phyloP scores from a whole-genome alignment of 2,888 invertebrate genomes.

The Bombylius major region DNA sequence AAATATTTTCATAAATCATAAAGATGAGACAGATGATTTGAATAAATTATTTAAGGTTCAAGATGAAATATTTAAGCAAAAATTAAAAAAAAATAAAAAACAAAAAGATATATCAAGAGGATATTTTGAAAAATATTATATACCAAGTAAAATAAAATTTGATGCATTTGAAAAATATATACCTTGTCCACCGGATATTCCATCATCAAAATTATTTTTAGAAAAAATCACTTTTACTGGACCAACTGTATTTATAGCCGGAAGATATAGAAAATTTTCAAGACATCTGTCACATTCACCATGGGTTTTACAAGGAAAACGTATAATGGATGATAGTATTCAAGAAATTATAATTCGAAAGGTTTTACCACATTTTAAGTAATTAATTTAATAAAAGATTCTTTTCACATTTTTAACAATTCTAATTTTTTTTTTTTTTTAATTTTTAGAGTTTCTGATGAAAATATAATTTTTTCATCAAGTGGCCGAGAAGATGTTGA shows the following conservation, averaged over 20 bases:
- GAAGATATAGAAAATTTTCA: conserved; percentile 70
- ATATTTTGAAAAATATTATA: conserved; percentile 45
- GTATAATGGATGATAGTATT: conserved; percentile 74
- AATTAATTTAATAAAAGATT: conserved; percentile 20
- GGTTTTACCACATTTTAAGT: conserved; percentile 48
- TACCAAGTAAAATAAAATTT: conserved; percentile 38
- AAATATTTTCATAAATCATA: conserved; percentile 37
- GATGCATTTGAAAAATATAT: conserved; percentile 40
- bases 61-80: conserved; percentile 20
- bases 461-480: conserved; percentile 62
- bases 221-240: conserved; percentile 26
- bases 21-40: conserved; percentile 45
- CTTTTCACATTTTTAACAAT: background rate
- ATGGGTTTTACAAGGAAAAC: conserved; percentile 73
- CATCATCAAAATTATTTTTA: conserved; percentile 23
- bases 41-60: conserved; percentile 32
- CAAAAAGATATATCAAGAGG: conserved; percentile 48
- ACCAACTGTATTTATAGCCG: conserved; percentile 33
- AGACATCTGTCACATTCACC: conserved; percentile 85
- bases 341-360: conserved; percentile 73
- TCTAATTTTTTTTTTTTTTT: background rate
- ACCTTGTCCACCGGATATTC: conserved; percentile 41
- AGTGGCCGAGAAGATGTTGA: conserved; percentile 97
- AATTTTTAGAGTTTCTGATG: conserved; percentile 18
- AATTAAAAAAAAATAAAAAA: conserved; percentile 12